Percentiles rank a stretch among this genome's conserved stretches.
Conservation (phyloP, 2,888 invertebrate species). For the Dicyrtoma fusca region DNA sequence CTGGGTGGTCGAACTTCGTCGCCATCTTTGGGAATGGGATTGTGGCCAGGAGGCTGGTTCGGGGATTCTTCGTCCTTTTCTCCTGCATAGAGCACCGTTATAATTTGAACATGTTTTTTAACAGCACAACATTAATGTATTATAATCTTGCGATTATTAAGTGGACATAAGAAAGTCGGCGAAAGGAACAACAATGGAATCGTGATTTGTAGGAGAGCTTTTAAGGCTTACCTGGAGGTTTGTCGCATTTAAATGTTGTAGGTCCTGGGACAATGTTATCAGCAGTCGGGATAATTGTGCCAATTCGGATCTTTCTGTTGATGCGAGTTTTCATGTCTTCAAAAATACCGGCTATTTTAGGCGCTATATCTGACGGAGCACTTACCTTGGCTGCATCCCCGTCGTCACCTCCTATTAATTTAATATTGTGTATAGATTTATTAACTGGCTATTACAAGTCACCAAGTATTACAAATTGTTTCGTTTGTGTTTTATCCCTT, state of each 20-base stretch:
- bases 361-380: neutral
- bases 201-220: no score
- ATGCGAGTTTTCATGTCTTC: conserved; percentile 19
- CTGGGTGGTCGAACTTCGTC: neutral
- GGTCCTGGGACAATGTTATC: conserved; percentile 34
- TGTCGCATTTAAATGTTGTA: conserved; percentile 35
- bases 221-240: conserved; percentile 18
- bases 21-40: neutral
- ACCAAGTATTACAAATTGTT: neutral
- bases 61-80: conserved; percentile 19
- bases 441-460: neutral
- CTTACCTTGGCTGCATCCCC: neutral
- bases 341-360: conserved; percentile 1
- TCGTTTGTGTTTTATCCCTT: no score
- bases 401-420: conserved; percentile 29
- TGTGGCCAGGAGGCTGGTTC: conserved; percentile 13
- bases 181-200: no score
- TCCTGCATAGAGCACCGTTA: no score
- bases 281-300: neutral
- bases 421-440: neutral
- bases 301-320: conserved; percentile 31
- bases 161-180: no score
- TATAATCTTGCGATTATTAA: no score
- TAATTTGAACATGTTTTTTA: no score
- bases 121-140: no score